Evolutionary conservation across 2,888 invertebrate species (phyloP).

Genomic region (Ceriagrion tenellum): DNA sequence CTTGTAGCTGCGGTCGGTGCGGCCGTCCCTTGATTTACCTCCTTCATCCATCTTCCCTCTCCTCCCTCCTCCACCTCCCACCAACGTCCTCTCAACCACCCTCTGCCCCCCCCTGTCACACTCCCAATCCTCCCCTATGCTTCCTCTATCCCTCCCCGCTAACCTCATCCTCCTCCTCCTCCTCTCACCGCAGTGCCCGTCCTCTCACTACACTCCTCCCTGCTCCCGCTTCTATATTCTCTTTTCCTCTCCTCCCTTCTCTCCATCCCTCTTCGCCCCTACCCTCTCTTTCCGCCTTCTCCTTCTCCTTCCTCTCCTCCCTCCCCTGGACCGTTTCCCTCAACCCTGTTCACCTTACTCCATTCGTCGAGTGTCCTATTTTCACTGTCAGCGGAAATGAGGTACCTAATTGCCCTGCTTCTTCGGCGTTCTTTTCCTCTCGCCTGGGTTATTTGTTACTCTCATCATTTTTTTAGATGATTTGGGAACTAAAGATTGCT

Average conservation of each 20-base stretch:
- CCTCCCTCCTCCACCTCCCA: neutral
- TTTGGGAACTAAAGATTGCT: neutral
- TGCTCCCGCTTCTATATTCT: neutral
- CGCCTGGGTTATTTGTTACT: neutral
- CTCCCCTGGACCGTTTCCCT: neutral
- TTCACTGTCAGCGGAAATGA: neutral
- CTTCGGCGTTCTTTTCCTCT: neutral
- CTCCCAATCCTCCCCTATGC: neutral
- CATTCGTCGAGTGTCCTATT: neutral
- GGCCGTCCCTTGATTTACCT: conserved; percentile 68
- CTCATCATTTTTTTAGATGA: neutral
- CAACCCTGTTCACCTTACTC: neutral
- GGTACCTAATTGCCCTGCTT: neutral
- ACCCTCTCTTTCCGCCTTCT: too few relatives aligned
- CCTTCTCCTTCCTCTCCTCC: neutral
- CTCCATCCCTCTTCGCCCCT: neutral
- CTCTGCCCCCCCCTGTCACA: neutral
- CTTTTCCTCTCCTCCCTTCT: neutral
- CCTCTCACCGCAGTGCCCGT: neutral
- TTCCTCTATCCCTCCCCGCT: neutral
- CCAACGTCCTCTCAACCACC: neutral
- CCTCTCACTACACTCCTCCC: neutral
- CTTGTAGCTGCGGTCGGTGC: conserved; percentile 66
- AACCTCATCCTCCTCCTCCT: neutral
- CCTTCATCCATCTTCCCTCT: conserved; percentile 64